Base-by-base conservation (phyloP, 1,140 invertebrate species). In the Drosophila simulans region DNA sequence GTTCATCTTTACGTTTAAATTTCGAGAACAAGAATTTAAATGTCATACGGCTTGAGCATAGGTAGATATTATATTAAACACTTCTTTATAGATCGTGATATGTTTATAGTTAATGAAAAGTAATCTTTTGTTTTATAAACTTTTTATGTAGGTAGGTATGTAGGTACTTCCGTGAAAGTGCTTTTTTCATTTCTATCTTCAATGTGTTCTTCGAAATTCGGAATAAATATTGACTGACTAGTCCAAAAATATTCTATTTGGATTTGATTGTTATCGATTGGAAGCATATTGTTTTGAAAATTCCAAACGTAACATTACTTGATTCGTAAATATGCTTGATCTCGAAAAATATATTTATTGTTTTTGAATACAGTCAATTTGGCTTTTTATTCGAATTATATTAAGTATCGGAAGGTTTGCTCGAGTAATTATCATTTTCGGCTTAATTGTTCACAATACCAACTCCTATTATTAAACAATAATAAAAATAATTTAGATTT, bases 201-300 rank as follows among this genome's bases (percentile, higher is more conserved):
- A 17, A 40, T 13, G 11, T 65, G 8, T 40, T 42, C 46, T 27
- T 7, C 45, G 15, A 49, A 20, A 42, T 31, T 27, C 11, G 1
- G 10, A 53, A 56, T 42, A 37, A 35, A 39, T 40, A 39, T 12
- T 54, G 43, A 25, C 22, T 48, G 34, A 11, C 11, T 51, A 37
- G 8, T 5, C 35, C 10, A 13, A 40, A 39, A 25, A 35, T 51
- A 52, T 55, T 35, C 31, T 35, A 45, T 60, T 63, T 39, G 59
- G 59, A 59, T 35, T 81, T 69, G 77, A 86, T 86, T 86, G 82
- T 81, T 69, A 73, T 76, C 22, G 53, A 39, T 64, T 74, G 64
- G 66, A 85, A 85, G 73, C 68, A 73, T 69, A 43, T 76, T 51
- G 64, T 68, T 60, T 13, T 17, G 42, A 27, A 11, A 62, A 27